These are phyloP conservation scores for Labroides dimidiatus DNA, from an alignment of 2,797 vertebrate species.

Conservation along the genomic window DNA sequence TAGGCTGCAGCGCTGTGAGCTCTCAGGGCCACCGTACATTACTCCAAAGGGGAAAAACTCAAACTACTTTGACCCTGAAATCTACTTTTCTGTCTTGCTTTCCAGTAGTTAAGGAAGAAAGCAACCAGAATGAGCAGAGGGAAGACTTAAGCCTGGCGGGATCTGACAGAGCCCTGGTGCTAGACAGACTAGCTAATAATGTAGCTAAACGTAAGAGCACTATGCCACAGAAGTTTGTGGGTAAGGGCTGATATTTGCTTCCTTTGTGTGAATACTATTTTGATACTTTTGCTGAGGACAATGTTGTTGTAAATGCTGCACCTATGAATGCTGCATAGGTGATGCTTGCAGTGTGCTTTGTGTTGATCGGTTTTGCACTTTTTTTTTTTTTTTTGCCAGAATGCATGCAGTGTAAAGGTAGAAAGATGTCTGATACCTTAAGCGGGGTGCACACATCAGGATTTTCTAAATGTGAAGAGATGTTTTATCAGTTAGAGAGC, in stretches of 20 bases:
- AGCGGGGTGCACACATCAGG: no score
- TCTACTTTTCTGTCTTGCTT: constrained; percentile 87
- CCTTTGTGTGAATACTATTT: constrained; percentile 75
- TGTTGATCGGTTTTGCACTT: constrained; percentile 9
- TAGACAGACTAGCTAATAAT: constrained; percentile 99
- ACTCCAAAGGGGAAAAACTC: constrained; percentile 44
- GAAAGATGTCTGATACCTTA: constrained; percentile 1
- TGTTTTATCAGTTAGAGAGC: no score
- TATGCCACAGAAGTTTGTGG: constrained; percentile 99
- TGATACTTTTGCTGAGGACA: constrained; percentile 28
- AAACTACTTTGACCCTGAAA: constrained; percentile 79
- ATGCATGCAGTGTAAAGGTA: constrained; percentile 35
- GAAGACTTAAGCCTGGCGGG: constrained; percentile 98
- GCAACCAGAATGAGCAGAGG: constrained; percentile 96
- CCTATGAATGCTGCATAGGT: constrained; percentile 25
- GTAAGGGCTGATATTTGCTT: constrained; percentile 97
- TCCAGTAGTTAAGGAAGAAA: constrained; percentile 99
- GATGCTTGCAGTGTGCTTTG: constrained; percentile 28
- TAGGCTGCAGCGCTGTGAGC: no score
- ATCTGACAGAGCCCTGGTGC: constrained; percentile 96
- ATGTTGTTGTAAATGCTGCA: constrained; percentile 23
- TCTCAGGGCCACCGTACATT: no score
- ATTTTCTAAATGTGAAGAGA: no score
- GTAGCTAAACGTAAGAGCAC: constrained; percentile 99
- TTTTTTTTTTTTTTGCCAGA: constrained; percentile 28